These are phyloP conservation scores for Gari tellinella DNA, from an alignment of 2,888 invertebrate species.

Conservation along the genomic window DNA sequence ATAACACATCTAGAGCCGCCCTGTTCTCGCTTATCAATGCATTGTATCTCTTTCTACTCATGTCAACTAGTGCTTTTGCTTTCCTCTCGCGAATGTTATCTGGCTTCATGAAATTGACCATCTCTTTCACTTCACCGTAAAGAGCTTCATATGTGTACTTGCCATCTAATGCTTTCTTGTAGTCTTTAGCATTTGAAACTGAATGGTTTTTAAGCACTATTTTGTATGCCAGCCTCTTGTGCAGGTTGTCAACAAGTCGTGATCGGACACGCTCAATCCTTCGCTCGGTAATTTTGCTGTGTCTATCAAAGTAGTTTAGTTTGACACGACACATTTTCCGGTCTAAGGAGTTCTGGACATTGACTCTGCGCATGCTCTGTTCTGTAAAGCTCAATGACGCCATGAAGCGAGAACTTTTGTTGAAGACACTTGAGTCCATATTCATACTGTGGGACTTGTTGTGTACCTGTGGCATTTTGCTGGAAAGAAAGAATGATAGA, in stretches of 20 bases:
- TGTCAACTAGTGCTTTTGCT: conserved; percentile 52
- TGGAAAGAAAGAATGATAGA: conserved; percentile 1
- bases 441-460: conserved; percentile 40
- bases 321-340: conserved; percentile 43
- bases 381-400: conserved; percentile 56
- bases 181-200: conserved; percentile 53
- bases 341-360: conserved; percentile 59
- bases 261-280: conserved; percentile 47
- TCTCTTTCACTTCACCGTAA: conserved; percentile 64
- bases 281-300: conserved; percentile 34
- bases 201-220: conserved; percentile 65
- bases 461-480: conserved; percentile 64
- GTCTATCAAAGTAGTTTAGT: conserved; percentile 55
- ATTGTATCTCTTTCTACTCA: conserved; percentile 52
- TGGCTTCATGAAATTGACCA: conserved; percentile 66
- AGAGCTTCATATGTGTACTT: conserved; percentile 61
- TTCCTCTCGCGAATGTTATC: conserved; percentile 60
- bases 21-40: conserved; percentile 31
- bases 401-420: conserved; percentile 65
- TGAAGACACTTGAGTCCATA: conserved; percentile 52
- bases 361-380: conserved; percentile 50
- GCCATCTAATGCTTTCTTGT: conserved; percentile 64
- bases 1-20: conserved; percentile 34
- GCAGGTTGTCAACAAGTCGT: conserved; percentile 46
- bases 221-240: conserved; percentile 67